A percentile compares a stretch with the other conserved stretches of the same genome.
Evolutionary conservation across 2,113 vertebrate genomes (phyloP).

Genomic region (Muscicapa adusta): DNA sequence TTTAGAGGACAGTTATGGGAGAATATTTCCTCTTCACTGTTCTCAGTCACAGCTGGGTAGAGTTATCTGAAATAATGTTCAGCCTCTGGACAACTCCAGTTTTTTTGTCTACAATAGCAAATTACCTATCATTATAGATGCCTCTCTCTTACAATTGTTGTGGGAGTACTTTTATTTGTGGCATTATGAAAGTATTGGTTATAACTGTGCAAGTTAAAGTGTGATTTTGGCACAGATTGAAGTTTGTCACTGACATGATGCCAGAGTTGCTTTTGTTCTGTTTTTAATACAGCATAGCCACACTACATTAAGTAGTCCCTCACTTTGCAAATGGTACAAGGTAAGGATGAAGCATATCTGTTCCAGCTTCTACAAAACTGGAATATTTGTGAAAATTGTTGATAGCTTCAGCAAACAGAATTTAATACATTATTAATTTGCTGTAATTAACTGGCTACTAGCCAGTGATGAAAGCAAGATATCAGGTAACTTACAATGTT

Average conservation of each 20-base stretch:
- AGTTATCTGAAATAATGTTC: neutral
- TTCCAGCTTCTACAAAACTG: neutral
- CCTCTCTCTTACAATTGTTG: neutral
- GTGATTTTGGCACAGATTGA: neutral
- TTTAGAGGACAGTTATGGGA: neutral
- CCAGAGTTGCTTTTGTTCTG: neutral
- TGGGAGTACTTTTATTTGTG: neutral
- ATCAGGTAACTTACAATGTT: neutral
- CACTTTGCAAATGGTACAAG: neutral
- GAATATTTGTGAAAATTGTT: neutral
- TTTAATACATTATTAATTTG: neutral
- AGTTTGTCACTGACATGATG: neutral
- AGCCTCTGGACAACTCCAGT: neutral
- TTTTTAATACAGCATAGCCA: neutral
- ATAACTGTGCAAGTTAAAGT: neutral
- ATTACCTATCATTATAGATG: neutral
- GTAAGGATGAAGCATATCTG: neutral
- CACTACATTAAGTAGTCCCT: neutral
- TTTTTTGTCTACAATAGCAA: neutral
- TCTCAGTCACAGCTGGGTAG: neutral
- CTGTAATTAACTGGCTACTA: constrained; percentile 14
- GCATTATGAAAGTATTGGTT: neutral
- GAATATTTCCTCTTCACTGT: neutral
- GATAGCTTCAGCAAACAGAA: neutral
- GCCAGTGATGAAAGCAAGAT: neutral